Evolutionary conservation across 2,888 invertebrate species (phyloP).

Genomic region (Allacma fusca): DNA sequence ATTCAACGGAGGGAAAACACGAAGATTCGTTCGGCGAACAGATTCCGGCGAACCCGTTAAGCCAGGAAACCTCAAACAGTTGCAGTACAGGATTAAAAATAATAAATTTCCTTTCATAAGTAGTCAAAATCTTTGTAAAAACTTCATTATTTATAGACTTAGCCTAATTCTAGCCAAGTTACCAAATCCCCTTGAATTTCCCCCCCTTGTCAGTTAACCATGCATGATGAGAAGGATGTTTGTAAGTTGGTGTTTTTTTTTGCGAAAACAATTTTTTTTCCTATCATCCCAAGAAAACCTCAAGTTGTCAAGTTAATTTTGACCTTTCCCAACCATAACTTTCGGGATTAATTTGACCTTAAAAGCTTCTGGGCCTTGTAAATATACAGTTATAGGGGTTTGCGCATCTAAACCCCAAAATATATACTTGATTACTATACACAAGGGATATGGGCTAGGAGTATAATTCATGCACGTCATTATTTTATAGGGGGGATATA

Average conservation of each 20-base stretch:
- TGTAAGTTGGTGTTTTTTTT: neutral
- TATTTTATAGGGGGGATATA: neutral
- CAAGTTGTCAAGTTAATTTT: neutral
- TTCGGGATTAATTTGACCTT: too few relatives aligned
- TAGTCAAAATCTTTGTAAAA: neutral
- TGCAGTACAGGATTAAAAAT: conserved; percentile 22
- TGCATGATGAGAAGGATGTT: too few relatives aligned
- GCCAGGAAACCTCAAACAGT: conserved; percentile 1
- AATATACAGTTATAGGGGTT: too few relatives aligned
- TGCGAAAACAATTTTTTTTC: neutral
- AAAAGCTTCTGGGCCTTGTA: too few relatives aligned
- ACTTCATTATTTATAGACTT: neutral
- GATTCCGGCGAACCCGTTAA: neutral
- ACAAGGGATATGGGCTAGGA: too few relatives aligned
- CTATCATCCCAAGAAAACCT: neutral
- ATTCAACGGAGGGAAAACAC: too few relatives aligned
- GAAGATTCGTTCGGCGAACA: too few relatives aligned
- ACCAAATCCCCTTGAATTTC: neutral
- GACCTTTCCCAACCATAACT: neutral
- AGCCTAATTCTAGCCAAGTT: neutral
- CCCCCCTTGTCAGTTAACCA: too few relatives aligned
- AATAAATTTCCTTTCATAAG: neutral
- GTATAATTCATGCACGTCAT: too few relatives aligned
- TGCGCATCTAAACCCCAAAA: too few relatives aligned
- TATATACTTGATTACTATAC: too few relatives aligned